Base-by-base conservation (phyloP, 2,888 invertebrate genomes). In the Heliconius ismenius region DNA sequence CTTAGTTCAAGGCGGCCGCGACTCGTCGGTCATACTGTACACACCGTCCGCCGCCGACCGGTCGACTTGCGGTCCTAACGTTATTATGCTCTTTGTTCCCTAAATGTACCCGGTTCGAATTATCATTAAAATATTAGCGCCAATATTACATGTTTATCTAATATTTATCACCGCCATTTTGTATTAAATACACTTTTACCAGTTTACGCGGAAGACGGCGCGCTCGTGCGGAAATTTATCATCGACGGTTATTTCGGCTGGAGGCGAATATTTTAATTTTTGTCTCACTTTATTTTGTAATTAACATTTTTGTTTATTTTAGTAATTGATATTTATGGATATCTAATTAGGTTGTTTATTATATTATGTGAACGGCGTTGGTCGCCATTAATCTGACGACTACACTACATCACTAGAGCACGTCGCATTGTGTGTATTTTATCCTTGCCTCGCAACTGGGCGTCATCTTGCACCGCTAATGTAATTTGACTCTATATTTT, bases 41-140 rank as follows among this genome's bases (percentile, higher is more conserved):
- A 83, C 84, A 84, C 74, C 65, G 77, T 78, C 78, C 78, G 77
- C 80, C 81, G 80, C 36, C 78, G 84, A 86, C 87, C 86, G 87
- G 88, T 86, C 89, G 89, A 86, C 85, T 89, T 92, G 92, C 93
- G 92, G 26, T 26, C 15, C 26, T 15, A 4, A 26, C 62, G 62
- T 62, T 26, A 26, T 26, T 62, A 62, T 91, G 90, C 86, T 92
- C 92, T 92, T 92, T 93, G 92, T 92, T 90, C 87, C 81, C 90
- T 88, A 91, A 91, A 91, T 86, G 85, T 87, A 88, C 84, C 84
- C 85, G 86, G 86, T 87, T 88, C 87, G 86, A 88, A 90, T 85
- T 89, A 89, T 32, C 4, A 13, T 4, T 9, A 70, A 21, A 43
- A 68, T 43, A 43, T 26, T 26, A 88, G 88, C 88, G 88, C 87